Evolutionary conservation across 37 sponge, comb jelly and placozoan genomes (phyloP), one percentile per base, ranked within the genome.

Genomic region (Eunapius fragilis): DNA sequence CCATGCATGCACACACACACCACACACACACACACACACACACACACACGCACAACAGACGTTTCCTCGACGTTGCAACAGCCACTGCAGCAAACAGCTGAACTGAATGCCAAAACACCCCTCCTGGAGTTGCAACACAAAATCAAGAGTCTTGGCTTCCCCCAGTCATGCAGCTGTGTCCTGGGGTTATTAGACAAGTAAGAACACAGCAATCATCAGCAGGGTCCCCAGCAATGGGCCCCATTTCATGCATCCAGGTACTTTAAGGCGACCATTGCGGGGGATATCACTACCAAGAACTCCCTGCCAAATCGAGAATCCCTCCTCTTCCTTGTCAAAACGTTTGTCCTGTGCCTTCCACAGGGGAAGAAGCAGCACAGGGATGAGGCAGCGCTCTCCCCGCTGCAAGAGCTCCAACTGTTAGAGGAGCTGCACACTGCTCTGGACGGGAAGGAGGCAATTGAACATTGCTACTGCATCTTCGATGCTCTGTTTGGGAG

Each of bases 401-500:
- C 87, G 13, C 70, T 85, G 24, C 89, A 94, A 34, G 91, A 90
- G 87, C n/a, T 90, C 41, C 85, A 90, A 41, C 69, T 94, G 68
- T 26, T 90, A 30, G 38, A 83, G 41, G 28, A 68, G 11, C 38
- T 94, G 13, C 77, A 85, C 26, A 72, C 13, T 12, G 84, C 90
- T 23, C 68, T 94, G 25, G 89, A 82, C 37, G 80, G 85, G 31
- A 69, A 76, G 36, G 69, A 74, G 22, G 77, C 72, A 74, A 36
- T 70, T 26, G 72, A 76, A 6, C 76, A 87, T 31, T 50, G 81
- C 58, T 88, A 84, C 36, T 87, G 88, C 30, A 32, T 90, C 22
- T 88, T 94, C 74, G 94, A 94, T 27, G 82, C 94, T 37, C 28
- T 94, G 31, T 94, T 90, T 90, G 91, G 94, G 23, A 74, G 72